These are phyloP conservation scores for Oxytorus armatus DNA, from an alignment of 2,888 invertebrate genomes.

Conservation along the genomic window DNA sequence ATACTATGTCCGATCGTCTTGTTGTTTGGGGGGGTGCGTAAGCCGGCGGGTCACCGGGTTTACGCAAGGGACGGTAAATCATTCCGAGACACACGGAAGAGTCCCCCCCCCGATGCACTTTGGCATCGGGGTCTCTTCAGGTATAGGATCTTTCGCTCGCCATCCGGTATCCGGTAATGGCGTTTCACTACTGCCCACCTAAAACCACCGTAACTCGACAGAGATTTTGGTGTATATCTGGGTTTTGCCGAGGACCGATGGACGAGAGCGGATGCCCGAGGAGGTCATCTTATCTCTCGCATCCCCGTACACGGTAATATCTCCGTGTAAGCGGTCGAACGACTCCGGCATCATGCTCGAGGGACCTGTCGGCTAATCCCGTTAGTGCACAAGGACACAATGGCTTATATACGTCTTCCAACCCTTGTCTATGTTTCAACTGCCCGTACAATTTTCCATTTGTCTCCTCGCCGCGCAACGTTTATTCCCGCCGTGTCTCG, in stretches of 20 bases:
- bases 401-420: slow-evolving; percentile 69
- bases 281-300: slow-evolving; percentile 67
- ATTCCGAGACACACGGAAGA: slow-evolving; percentile 55
- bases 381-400: slow-evolving; percentile 75
- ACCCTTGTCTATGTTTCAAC: slow-evolving; percentile 21
- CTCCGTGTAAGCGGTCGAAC: slow-evolving; percentile 45
- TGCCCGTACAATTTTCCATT: slow-evolving; percentile 48
- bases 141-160: slow-evolving; percentile 64
- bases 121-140: slow-evolving; percentile 62
- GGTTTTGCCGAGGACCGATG: slow-evolving; percentile 37
- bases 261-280: slow-evolving; percentile 40
- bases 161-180: slow-evolving; percentile 62
- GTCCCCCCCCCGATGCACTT: too few species aligned
- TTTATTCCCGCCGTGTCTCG: too few species aligned
- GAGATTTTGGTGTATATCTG: slow-evolving; percentile 43
- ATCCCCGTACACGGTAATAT: slow-evolving; percentile 47
- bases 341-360: slow-evolving; percentile 59
- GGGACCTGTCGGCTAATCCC: slow-evolving; percentile 80
- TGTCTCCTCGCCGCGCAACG: slow-evolving; percentile 39
- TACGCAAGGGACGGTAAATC: slow-evolving; percentile 77
- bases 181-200: slow-evolving; percentile 25
- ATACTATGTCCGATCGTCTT: slow-evolving; percentile 65
- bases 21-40: slow-evolving; percentile 72
- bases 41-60: slow-evolving; percentile 78
- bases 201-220: slow-evolving; percentile 37